These are phyloP conservation scores for Candidula unifasciata DNA, from an alignment of 2,888 invertebrate species.

Conservation along the genomic window DNA sequence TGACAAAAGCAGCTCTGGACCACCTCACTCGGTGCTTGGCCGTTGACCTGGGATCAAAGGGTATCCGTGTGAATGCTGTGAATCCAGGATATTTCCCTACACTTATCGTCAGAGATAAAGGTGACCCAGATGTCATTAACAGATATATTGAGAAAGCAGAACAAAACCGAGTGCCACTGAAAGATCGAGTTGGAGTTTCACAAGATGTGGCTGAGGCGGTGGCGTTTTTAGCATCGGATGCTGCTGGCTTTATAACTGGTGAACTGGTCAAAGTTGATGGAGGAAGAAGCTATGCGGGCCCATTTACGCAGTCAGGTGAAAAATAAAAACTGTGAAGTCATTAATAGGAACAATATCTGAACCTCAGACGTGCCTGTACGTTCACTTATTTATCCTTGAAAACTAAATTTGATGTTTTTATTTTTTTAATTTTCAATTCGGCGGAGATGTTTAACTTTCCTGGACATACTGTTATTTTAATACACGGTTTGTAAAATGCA, in stretches of 20 bases:
- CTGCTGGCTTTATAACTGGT: not conserved
- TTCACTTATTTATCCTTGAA: too few relatives aligned
- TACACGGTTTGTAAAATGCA: too few relatives aligned
- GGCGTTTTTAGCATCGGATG: not conserved
- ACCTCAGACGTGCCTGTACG: too few relatives aligned
- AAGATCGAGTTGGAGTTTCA: too few relatives aligned
- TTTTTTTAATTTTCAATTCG: too few relatives aligned
- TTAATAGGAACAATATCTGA: too few relatives aligned
- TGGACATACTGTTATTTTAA: too few relatives aligned
- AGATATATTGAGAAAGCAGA: not conserved
- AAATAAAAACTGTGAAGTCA: too few relatives aligned
- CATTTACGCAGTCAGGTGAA: too few relatives aligned
- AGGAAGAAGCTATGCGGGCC: not conserved
- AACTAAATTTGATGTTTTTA: too few relatives aligned
- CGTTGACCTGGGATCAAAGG: conserved; percentile 31
- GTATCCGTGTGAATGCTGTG: conserved; percentile 24
- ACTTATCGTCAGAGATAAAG: not conserved
- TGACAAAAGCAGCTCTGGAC: conserved; percentile 33
- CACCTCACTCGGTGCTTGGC: conserved; percentile 31
- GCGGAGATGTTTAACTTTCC: too few relatives aligned
- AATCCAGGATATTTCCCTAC: conserved; percentile 22
- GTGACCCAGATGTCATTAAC: not conserved
- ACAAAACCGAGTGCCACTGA: too few relatives aligned
- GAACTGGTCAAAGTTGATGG: not conserved
- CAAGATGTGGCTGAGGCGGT: not conserved